Base-by-base conservation (phyloP, 2,888 invertebrate species). In the Tetropium fuscum region DNA sequence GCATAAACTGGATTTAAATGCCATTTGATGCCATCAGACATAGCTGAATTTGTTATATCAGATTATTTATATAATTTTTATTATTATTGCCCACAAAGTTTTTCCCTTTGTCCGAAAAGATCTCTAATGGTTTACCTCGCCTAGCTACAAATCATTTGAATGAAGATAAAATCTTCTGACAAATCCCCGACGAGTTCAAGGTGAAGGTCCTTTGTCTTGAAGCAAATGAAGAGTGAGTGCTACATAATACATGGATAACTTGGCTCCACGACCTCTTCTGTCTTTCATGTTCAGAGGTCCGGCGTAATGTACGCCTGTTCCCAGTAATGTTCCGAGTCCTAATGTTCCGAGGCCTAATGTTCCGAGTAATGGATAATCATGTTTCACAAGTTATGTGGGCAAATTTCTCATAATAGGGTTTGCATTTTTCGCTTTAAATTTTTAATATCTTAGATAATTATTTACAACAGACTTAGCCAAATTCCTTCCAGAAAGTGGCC, bases 361-460 rank as follows among this genome's bases (percentile, higher is more conserved):
- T n/a, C n/a, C n/a, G n/a, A n/a, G n/a, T n/a, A n/a, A n/a, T n/a
- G n/a, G n/a, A n/a, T n/a, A n/a, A n/a, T n/a, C n/a, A n/a, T n/a
- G n/a, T n/a, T n/a, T n/a, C n/a, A n/a, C n/a, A n/a, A n/a, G n/a
- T n/a, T n/a, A n/a, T n/a, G n/a, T n/a, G n/a, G n/a, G n/a, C n/a
- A n/a, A n/a, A n/a, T n/a, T n/a, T n/a, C n/a, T n/a, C n/a, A n/a
- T n/a, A n/a, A n/a, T n/a, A n/a, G n/a, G n/a, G n/a, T n/a, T n/a
- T n/a, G 64, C n/a, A 22, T 30, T 1, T 30, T 38, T 13, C 8
- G 69, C 68, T 16, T 63, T 66, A 15, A 32, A 32, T 48, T 53
- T 38, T 22, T 64, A 72, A 60, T 71, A 71, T 11, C 5, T 60
- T 2, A 69, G n/a, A 34, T 66, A 69, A 7, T 57, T 56, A 43